These are phyloP conservation scores for Vanessa cardui DNA, from an alignment of 2,888 invertebrate genomes.

Conservation along the genomic window DNA sequence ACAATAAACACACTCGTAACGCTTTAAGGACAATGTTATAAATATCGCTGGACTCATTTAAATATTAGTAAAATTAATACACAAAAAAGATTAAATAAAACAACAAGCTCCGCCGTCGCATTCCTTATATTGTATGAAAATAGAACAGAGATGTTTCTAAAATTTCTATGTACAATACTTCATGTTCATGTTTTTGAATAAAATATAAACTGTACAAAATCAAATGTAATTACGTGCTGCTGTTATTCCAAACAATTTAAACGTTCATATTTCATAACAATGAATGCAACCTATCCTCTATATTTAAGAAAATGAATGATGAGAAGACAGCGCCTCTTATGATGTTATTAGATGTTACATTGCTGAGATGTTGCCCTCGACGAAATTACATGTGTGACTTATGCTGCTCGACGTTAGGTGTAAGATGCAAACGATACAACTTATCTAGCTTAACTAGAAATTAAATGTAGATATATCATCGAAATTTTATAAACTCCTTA, in stretches of 20 bases:
- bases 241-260: conserved; percentile 29
- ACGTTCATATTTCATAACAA: conserved; percentile 67
- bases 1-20: neutral
- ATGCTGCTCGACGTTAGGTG: conserved; percentile 46
- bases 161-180: conserved; percentile 21
- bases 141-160: conserved; percentile 44
- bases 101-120: conserved; percentile 77
- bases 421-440: conserved; percentile 55
- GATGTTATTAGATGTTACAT: conserved; percentile 56
- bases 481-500: conserved; percentile 61
- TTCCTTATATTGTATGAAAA: conserved; percentile 80
- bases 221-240: conserved; percentile 22
- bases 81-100: conserved; percentile 44
- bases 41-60: neutral
- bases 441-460: conserved; percentile 51
- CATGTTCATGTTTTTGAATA: conserved; percentile 7
- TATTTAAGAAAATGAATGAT: conserved; percentile 63
- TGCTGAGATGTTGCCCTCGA: conserved; percentile 55
- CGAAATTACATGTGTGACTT: conserved; percentile 49
- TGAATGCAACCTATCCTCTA: conserved; percentile 79
- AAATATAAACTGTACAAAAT: conserved; percentile 29
- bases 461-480: conserved; percentile 58
- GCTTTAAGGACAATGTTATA: neutral
- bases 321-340: conserved; percentile 66
- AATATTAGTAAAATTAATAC: neutral